Conservation (phyloP, 2,797 vertebrate genomes). For the Hydrocynus forskahlii region DNA sequence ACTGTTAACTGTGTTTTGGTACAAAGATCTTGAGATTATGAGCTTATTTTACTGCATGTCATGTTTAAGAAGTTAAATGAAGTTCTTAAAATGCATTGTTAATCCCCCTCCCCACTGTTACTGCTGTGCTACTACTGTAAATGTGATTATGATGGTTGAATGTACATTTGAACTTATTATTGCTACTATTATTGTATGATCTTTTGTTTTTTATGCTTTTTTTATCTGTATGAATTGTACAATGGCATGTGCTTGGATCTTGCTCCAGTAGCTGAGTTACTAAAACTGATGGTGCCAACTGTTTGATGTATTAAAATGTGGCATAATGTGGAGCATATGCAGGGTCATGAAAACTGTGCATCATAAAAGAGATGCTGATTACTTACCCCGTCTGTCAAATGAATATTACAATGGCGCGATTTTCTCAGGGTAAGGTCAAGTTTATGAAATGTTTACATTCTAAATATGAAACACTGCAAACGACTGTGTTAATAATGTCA, state of each 20-base stretch:
- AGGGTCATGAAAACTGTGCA: background rate
- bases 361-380: conserved; percentile 10
- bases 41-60: conserved; percentile 9
- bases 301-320: background rate
- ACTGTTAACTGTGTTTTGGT: background rate
- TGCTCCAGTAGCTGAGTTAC: background rate
- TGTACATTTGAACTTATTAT: background rate
- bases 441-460: background rate
- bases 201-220: background rate
- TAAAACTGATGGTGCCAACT: background rate
- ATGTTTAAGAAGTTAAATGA: background rate
- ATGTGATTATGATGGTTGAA: conserved; percentile 8
- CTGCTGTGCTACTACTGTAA: conserved; percentile 14
- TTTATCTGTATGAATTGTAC: too few relatives aligned
- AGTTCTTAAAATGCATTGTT: background rate
- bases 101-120: conserved; percentile 1
- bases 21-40: background rate
- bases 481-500: background rate
- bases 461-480: conserved; percentile 20
- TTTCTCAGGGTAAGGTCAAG: conserved; percentile 27
- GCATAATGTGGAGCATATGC: background rate
- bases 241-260: background rate
- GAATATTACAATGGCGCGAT: background rate
- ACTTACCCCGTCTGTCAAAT: background rate
- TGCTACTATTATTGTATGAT: background rate